Base-by-base conservation (phyloP, 2,113 vertebrate species). In the Xiphophorus couchianus region DNA sequence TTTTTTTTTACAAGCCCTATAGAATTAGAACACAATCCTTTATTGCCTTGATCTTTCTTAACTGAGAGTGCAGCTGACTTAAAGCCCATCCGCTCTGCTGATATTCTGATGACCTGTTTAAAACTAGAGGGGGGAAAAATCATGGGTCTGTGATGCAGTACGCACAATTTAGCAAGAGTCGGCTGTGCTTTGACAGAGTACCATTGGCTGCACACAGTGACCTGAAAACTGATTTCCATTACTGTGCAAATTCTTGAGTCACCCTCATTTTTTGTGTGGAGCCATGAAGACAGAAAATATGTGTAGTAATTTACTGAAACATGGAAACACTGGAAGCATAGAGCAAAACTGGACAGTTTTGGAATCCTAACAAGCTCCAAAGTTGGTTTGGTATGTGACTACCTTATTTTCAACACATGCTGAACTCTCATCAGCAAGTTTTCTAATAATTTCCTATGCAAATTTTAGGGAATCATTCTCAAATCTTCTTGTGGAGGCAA, bases 191-290 rank as follows among this genome's bases (percentile, higher is more conserved):
- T 72, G 67, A 79, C 74, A 17, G 37, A 33, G 68, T 62, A 73
- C 37, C 62, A 35, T n/a, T 39, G 67, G 62, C 67, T 48, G 71
- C 62, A 80, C 69, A 77, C 68, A 75, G 62, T 75, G 76, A 83
- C 37, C 71, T 73, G 70, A 62, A 71, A 64, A 71, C 69, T 74
- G 81, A 82, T 87, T 84, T 76, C 69, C 69, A 78, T 48, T 48
- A 48, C 39, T 42, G 44, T 48, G 44, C 17, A 74, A 15, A 31
- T 63, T 62, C 61, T 62, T 17, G 17, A 31, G 62, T 30, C 29
- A 2, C 29, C 62, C 44, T 17, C 19, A 29, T 31, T 63, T 63
- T 63, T 31, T 31, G 15, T 29, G 13, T 31, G 14, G 44, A 48
- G 44, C 44, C 14, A 48, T 19, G 17, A 63, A 63, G 17, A 14